Evolutionary conservation across 2,113 vertebrate species (phyloP), one percentile per base, ranked within the genome.

Genomic region (Pipa parva): DNA sequence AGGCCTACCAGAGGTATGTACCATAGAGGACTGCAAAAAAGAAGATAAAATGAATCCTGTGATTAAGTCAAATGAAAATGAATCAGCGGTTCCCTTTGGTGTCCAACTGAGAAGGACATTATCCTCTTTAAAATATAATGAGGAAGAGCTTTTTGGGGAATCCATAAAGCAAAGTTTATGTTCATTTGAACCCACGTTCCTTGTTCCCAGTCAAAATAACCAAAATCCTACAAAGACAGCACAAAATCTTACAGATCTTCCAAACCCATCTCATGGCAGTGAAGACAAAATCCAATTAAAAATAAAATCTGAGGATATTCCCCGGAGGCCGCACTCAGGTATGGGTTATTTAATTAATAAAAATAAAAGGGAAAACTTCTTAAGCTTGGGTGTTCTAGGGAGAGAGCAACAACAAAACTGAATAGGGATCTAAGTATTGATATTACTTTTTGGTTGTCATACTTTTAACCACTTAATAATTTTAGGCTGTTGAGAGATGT

Each of bases 31-130:
- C n/a, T 26, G 28, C 13, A 72, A 46, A 1, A 27, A 55, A 7
- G 28, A 15, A 63, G 51, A 72, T 42, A 72, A 61, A 0, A 17
- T 49, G 55, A 11, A 28, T 62, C 37, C 74, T 4, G 26, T 57
- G 1, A 80, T 75, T 26, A 18, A 45, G 33, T 25, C 39, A 58
- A 37, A 7, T 33, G 75, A 75, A 31, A 76, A 75, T 18, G 82
- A 71, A 52, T 52, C 60, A 5, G 83, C 91, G 77, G 93, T 70
- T 65, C 80, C 84, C 0, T 95, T 97, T 70, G 94, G 95, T 37
- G 76, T 95, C n/a, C 84, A 73, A 48, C 79, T 95, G 64, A 90
- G 89, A 75, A 92, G 84, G 80, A 91, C 83, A 0, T 77, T 85
- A 0, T 84, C 80, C 50, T 80, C 89, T 29, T 76, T 84, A 5